Evolutionary conservation across 2,888 invertebrate genomes (phyloP).

Genomic region (Clistopyga incitator): DNA sequence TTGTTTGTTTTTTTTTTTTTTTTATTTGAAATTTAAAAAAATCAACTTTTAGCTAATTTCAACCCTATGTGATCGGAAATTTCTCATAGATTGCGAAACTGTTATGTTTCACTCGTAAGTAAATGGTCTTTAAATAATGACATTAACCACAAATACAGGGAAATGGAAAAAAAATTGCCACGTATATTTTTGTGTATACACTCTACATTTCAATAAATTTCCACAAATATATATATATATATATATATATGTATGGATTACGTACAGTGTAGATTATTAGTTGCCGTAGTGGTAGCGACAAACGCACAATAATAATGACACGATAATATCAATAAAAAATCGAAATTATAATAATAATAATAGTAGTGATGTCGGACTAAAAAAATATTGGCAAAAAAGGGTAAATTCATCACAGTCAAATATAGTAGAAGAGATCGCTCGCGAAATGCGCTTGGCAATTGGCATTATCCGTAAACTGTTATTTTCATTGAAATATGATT

Average conservation of each 20-base stretch:
- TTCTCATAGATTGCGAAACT: too few relatives aligned
- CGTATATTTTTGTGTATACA: conserved; percentile 9
- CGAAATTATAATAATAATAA: not conserved
- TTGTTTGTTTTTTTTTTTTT: not conserved
- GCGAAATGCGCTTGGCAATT: conserved; percentile 18
- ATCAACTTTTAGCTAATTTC: too few relatives aligned
- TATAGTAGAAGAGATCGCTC: conserved; percentile 42
- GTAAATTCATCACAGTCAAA: conserved; percentile 59
- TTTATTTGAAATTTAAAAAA: not conserved
- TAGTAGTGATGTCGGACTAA: not conserved
- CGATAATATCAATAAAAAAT: not conserved
- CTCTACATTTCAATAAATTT: conserved; percentile 41
- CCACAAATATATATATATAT: conserved; percentile 44
- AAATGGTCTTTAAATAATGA: not conserved
- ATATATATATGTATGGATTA: conserved; percentile 45
- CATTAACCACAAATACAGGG: not conserved
- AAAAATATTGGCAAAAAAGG: conserved; percentile 24
- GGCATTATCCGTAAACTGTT: conserved; percentile 21
- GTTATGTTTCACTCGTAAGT: too few relatives aligned
- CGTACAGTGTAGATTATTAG: conserved; percentile 23
- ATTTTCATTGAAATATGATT: not conserved
- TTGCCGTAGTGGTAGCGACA: conserved; percentile 4
- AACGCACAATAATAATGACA: not conserved
- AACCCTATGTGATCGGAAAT: too few relatives aligned
- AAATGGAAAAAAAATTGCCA: conserved; percentile 1